These are phyloP conservation scores for Boulengeromyrus knoepffleri DNA, from an alignment of 2,113 vertebrate genomes.

Conservation along the genomic window DNA sequence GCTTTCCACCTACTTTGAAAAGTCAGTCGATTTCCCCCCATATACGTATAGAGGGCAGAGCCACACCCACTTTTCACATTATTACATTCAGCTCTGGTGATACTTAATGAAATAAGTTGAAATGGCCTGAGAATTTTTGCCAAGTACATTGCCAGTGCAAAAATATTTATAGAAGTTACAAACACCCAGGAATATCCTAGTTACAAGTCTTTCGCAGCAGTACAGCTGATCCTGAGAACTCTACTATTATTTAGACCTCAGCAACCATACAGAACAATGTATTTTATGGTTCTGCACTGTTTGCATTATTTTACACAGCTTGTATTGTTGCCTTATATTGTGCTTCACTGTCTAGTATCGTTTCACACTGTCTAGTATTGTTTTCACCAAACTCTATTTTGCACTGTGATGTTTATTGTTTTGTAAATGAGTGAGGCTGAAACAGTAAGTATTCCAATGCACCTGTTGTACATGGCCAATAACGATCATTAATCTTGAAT, in stretches of 20 bases:
- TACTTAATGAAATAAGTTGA: background rate
- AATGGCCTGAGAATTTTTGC: background rate
- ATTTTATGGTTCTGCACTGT: background rate
- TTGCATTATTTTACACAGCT: background rate
- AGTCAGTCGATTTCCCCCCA: background rate
- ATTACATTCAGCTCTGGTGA: background rate
- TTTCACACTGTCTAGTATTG: background rate
- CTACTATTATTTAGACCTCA: too few relatives aligned
- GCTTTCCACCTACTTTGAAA: background rate
- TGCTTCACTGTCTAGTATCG: background rate
- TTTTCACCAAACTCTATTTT: background rate
- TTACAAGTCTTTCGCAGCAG: background rate
- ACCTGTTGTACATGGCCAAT: background rate
- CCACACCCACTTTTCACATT: background rate
- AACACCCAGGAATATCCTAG: background rate
- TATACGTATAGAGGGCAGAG: too few relatives aligned
- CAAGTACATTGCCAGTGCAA: background rate
- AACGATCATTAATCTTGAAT: background rate
- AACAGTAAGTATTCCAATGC: background rate
- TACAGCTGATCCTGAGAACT: too few relatives aligned
- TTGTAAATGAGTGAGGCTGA: background rate
- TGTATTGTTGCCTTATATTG: background rate
- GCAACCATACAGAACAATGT: background rate
- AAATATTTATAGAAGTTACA: background rate
- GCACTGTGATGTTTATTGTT: background rate